Base-by-base conservation (phyloP, 1,140 invertebrate species). In the Neuroterus valhalla region DNA sequence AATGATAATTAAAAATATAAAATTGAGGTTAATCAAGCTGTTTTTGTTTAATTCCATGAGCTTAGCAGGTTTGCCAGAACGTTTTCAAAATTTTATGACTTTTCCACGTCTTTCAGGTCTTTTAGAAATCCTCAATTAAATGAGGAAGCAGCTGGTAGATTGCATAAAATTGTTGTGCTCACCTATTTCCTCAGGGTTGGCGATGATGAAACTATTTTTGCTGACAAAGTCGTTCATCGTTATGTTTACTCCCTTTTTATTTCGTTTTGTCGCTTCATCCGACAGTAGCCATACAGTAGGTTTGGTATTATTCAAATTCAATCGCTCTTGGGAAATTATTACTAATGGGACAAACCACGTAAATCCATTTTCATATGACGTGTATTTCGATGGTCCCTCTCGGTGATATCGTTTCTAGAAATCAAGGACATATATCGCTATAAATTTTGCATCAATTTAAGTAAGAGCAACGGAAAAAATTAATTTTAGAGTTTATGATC, bases 161-260 rank as follows among this genome's bases (percentile, higher is more conserved):
- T 1, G 15, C 43, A 42, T 26, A 55, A 38, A 17, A 62, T 75
- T 55, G 5, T 71, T 68, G n/a, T 68, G 4, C 81, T 82, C 89
- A 94, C 94, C 94, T 79, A 95, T 95, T 88, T 95, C 95, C 75
- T 95, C 94, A n/a, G 94, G 94, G 88, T 96, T 96, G 1, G 95
- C 90, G 48, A 96, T 93, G 55, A 96, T 91, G 76, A 95, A 95
- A 38, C 92, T 80, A 19, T 94, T 85, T 21, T 88, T 87, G 12
- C 80, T 77, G 1, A 93, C 91, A 79, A 93, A 84, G 72, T 93
- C 86, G 2, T 76, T 42, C 0, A 88, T 71, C 3, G 81, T 84
- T 3, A 94, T 68, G 42, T 82, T 87, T 19, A 48, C 26, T 52
- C 50, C 50, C 14, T 43, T 23, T 52, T 70, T 10, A 23, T 48